Evolutionary conservation across 2,888 invertebrate genomes (phyloP).

Genomic region (Vesta saturnalis): DNA sequence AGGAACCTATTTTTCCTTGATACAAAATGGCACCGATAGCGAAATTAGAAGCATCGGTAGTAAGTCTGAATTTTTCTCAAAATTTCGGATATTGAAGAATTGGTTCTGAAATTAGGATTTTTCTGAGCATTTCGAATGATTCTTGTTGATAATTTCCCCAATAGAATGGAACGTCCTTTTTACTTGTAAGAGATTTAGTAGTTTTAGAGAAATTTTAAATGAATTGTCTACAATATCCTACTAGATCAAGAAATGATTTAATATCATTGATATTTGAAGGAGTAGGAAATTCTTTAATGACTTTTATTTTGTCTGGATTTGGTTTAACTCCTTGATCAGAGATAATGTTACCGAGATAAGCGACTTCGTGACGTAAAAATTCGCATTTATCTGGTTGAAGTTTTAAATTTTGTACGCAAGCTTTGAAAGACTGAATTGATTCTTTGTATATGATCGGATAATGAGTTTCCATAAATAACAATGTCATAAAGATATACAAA

Average conservation of each 20-base stretch:
- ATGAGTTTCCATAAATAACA: background rate
- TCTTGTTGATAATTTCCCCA: conserved; percentile 4
- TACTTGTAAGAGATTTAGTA: conserved; percentile 23
- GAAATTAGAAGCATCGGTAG: background rate
- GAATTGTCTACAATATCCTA: conserved; percentile 42
- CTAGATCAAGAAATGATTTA: no score
- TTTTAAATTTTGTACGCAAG: background rate
- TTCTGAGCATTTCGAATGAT: background rate
- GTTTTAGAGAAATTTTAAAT: conserved; percentile 46
- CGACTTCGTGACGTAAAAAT: background rate
- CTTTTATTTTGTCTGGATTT: background rate
- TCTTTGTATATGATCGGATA: background rate
- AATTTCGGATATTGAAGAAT: background rate
- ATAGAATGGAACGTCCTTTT: conserved; percentile 21
- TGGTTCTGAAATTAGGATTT: conserved; percentile 12
- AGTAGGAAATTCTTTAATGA: background rate
- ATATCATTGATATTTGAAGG: background rate
- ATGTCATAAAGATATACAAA: conserved; percentile 32
- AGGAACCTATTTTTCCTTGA: background rate
- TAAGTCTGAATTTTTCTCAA: background rate
- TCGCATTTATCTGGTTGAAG: background rate
- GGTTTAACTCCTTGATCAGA: conserved; percentile 46
- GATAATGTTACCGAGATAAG: background rate
- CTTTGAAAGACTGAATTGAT: background rate
- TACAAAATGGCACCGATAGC: background rate